Evolutionary conservation across 2,888 invertebrate species (phyloP), one percentile per base, ranked within the genome.

Genomic region (Heteropelma amictum): DNA sequence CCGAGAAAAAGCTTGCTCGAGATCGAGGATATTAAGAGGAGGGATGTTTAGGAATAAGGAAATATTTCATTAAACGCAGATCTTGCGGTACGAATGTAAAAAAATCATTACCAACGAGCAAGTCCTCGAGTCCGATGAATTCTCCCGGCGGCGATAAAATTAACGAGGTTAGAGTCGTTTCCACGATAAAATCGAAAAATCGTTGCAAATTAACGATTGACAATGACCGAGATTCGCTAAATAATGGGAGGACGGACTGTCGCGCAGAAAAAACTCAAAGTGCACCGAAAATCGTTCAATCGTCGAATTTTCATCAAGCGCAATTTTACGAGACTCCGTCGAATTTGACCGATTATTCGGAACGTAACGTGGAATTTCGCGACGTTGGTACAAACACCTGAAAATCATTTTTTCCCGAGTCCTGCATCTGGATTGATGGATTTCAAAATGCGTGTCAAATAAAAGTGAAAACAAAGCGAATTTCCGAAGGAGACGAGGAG

Each of bases 231-330:
- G 33, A 67, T 4, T 54, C 54, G 10, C 56, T 35, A 40, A 38
- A 45, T 19, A 14, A 8, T 6, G 45, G 21, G 6, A 26, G 45
- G 14, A 35, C 14, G 1, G 51, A 69, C 10, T 26, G 42, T 40
- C 56, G 60, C 8, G 33, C 75, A 0, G 69, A 71, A 21, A 67
- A 73, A 8, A 74, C 72, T 0, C 72, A 49, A 26, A 84, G 83
- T 49, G 81, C 81, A 23, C 80, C 80, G 53, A 83, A 78, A 76
- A 77, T 82, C 38, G 75, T 73, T 8, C 77, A 77, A 63, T 64
- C 67, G 5, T 58, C 78, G 30, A 68, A 26, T n/a, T 78, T 80
- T 60, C 63, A 63, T 17, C 74, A 77, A 35, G 26, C 33, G 0
- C 33, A 42, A 40, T 54, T 47, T 61, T 71, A 60, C 35, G 71